phyloP scores from a whole-genome alignment of 1,140 invertebrate genomes.

The Pseudomyrmex flavicornis region DNA sequence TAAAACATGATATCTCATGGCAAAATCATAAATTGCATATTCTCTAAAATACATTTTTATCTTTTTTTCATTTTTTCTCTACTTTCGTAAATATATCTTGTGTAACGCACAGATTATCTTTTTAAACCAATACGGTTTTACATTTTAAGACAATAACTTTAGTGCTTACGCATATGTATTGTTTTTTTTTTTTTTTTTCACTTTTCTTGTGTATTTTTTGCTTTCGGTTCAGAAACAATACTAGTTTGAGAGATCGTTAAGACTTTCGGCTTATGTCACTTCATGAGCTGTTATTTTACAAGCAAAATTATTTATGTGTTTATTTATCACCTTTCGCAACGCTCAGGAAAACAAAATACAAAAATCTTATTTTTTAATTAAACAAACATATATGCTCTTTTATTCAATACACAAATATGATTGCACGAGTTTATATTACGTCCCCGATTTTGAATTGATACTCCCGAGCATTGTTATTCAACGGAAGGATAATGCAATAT shows the following conservation, averaged over 20 bases:
- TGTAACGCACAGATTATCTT: background rate
- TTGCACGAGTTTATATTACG: conserved; percentile 1
- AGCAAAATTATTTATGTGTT: too few species aligned
- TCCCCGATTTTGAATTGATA: conserved; percentile 37
- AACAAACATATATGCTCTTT: background rate
- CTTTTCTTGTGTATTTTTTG: too few species aligned
- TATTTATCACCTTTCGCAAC: background rate
- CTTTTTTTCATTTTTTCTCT: background rate
- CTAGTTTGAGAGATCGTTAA: too few species aligned
- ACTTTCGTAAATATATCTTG: background rate
- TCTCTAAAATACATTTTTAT: background rate
- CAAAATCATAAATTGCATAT: conserved; percentile 18
- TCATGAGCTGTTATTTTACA: too few species aligned
- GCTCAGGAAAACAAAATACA: too few species aligned
- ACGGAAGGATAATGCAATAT: background rate
- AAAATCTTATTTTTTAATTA: too few species aligned
- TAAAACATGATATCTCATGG: background rate
- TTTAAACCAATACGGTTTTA: background rate
- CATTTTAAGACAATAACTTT: too few species aligned
- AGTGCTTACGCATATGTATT: background rate
- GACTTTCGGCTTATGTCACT: too few species aligned
- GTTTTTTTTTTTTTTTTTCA: too few species aligned
- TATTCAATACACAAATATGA: background rate
- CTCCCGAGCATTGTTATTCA: conserved; percentile 35
- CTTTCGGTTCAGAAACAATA: too few species aligned